Percentiles rank a stretch among this genome's conserved stretches.
Evolutionary conservation across 2,113 vertebrate species (phyloP).

Genomic region (Alexandromys fortis): DNA sequence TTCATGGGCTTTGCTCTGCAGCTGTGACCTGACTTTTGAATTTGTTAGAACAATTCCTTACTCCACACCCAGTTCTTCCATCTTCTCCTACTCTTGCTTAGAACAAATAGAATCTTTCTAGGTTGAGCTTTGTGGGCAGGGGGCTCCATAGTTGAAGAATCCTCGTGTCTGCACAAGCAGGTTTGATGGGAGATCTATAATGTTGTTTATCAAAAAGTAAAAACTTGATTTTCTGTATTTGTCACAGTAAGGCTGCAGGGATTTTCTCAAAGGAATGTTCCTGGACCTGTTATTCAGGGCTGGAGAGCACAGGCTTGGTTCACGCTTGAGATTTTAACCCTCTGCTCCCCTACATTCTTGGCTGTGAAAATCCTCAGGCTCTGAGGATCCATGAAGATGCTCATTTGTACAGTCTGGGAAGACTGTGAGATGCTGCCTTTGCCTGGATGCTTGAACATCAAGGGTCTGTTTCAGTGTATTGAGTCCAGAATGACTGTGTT

Average conservation of each 20-base stretch:
- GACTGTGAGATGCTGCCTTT: constrained; percentile 7
- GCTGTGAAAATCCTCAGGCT: neutral
- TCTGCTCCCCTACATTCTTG: constrained; percentile 5
- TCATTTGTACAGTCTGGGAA: neutral
- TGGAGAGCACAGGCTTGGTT: neutral
- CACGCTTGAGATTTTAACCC: neutral
- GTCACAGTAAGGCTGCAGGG: neutral
- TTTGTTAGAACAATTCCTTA: constrained; percentile 13
- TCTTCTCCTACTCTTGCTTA: neutral
- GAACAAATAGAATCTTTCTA: neutral
- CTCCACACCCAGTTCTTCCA: neutral
- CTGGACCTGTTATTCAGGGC: constrained; percentile 35
- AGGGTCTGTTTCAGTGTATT: neutral
- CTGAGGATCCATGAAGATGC: neutral
- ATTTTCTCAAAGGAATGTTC: constrained; percentile 40
- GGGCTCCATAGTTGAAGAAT: neutral
- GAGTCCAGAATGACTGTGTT: neutral
- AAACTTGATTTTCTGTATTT: neutral
- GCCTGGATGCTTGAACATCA: neutral
- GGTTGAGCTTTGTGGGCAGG: neutral
- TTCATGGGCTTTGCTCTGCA: neutral
- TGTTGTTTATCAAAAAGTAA: constrained; percentile 16
- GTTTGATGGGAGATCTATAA: constrained; percentile 36
- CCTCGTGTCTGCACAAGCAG: neutral
- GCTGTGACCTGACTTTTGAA: neutral